A percentile compares a stretch with the other conserved stretches of the same genome.
phyloP scores from a whole-genome alignment of 2,888 invertebrate genomes.

The Melieria omissa region DNA sequence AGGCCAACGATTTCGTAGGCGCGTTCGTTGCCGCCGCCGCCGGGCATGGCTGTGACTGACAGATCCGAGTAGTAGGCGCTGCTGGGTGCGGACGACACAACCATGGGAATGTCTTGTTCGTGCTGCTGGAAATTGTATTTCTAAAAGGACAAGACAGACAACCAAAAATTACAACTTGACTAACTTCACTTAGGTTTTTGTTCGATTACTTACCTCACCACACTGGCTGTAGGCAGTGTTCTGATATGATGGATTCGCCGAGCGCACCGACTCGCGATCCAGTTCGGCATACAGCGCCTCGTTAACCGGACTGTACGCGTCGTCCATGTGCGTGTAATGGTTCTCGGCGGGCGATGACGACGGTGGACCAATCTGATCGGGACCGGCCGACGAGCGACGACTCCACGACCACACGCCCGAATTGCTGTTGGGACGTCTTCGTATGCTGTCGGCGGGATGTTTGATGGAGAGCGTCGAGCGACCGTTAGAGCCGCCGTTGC shows the following conservation, averaged over 20 bases:
- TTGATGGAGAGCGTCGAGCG: slow-evolving; percentile 65
- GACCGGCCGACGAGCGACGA: slow-evolving; percentile 64
- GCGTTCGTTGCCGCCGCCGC: slow-evolving; percentile 67
- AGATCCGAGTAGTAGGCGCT: slow-evolving; percentile 81
- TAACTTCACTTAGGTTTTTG: not conserved
- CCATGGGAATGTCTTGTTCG: slow-evolving; percentile 69
- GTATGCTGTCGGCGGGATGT: slow-evolving; percentile 67
- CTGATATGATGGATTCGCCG: slow-evolving; percentile 74
- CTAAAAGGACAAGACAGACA: slow-evolving; percentile 42
- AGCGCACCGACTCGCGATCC: slow-evolving; percentile 71
- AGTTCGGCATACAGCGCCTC: slow-evolving; percentile 79
- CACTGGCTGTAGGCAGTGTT: slow-evolving; percentile 75
- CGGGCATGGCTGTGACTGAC: slow-evolving; percentile 69
- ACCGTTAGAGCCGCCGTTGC: slow-evolving; percentile 60
- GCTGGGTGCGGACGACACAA: slow-evolving; percentile 74
- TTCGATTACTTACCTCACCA: slow-evolving; percentile 60
- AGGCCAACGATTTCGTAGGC: slow-evolving; percentile 73
- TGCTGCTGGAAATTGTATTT: slow-evolving; percentile 66
- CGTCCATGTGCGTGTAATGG: slow-evolving; percentile 79
- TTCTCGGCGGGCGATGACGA: slow-evolving; percentile 73
- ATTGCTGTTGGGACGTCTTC: slow-evolving; percentile 66
- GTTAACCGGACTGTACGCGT: slow-evolving; percentile 71
- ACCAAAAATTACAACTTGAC: too few relatives aligned
- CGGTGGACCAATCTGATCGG: slow-evolving; percentile 69
- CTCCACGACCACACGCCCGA: slow-evolving; percentile 66